Evolutionary conservation across 2,888 invertebrate species (phyloP), one percentile per base, ranked within the genome.

Genomic region (Tholera decimalis): DNA sequence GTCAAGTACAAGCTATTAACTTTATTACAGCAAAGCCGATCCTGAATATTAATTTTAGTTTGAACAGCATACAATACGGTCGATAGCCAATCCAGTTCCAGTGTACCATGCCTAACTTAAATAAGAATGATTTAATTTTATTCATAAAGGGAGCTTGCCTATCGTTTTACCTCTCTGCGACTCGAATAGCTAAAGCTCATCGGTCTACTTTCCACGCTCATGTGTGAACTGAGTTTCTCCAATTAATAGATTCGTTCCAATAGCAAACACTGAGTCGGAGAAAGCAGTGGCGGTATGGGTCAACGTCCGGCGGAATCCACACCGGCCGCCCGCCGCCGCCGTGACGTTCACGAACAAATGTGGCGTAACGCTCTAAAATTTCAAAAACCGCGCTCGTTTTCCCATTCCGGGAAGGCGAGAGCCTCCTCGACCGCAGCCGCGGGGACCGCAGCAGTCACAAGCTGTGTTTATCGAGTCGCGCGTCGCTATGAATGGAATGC

Each of bases 181-280:
- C 72, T 85, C 79, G 73, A 77, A 84, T 79, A 85, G 82, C 83
- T 87, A 88, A 88, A 89, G 89, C 89, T 90, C 88, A 86, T 88
- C 89, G 88, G 90, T 91, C 92, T 88, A 93, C 94, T 94, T 94
- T 94, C 93, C 93, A 93, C 92, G 91, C 91, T 92, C 93, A 94
- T 94, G 93, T 95, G 94, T 95, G 94, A 94, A 95, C 93, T 91
- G 90, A 94, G 94, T 94, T 95, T 95, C 95, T 94, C 93, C 94
- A 95, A 94, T 95, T 94, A 94, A 95, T 95, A 95, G 94, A 95
- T 95, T 95, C 94, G 95, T 95, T 95, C 94, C 95, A 94, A 95
- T 95, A 93, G 95, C 92, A 93, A 94, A 93, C 91, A 93, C 90
- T 91, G 89, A 91, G 91, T 85, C 87, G 91, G 94, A 93, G 94